Evolutionary conservation across 2,797 vertebrate genomes (phyloP).

Genomic region (Channa striata): DNA sequence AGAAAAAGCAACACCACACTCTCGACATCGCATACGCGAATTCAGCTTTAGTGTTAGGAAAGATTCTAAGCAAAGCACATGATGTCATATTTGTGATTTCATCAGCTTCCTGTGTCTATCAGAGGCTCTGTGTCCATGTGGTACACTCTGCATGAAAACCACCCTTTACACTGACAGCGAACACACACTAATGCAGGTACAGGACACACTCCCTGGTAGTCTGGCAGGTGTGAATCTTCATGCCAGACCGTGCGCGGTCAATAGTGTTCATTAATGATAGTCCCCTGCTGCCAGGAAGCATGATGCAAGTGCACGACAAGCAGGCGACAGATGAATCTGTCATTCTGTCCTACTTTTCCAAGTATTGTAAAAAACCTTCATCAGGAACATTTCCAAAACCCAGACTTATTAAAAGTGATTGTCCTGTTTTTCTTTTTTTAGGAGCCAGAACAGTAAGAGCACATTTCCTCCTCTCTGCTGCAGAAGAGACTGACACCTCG

Average conservation of each 20-base stretch:
- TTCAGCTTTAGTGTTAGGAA: background rate
- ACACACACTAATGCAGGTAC: conserved; percentile 8
- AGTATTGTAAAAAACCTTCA: background rate
- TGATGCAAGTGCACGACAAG: conserved; percentile 16
- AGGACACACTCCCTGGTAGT: conserved; percentile 36
- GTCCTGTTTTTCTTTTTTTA: conserved; percentile 23
- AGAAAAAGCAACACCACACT: background rate
- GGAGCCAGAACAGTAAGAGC: conserved; percentile 1
- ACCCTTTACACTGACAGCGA: conserved; percentile 27
- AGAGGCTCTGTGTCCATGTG: conserved; percentile 51
- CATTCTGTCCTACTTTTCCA: conserved; percentile 40
- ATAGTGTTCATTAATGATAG: conserved; percentile 63
- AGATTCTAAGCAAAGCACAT: conserved; percentile 1
- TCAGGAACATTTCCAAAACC: conserved; percentile 13
- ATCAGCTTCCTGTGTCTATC: conserved; percentile 29
- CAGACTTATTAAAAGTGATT: conserved; percentile 28
- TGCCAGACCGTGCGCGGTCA: conserved; percentile 59
- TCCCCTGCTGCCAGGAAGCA: conserved; percentile 42
- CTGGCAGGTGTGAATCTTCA: conserved; percentile 60
- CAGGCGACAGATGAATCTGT: conserved; percentile 44
- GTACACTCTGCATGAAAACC: conserved; percentile 44
- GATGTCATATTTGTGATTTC: conserved; percentile 8
- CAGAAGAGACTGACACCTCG: conserved; percentile 56
- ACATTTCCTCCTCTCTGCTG: conserved; percentile 24
- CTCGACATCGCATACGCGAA: background rate